Evolutionary conservation across 1,140 invertebrate species (phyloP), one percentile per base, ranked within the genome.

Genomic region (Lepidurus arcticus): DNA sequence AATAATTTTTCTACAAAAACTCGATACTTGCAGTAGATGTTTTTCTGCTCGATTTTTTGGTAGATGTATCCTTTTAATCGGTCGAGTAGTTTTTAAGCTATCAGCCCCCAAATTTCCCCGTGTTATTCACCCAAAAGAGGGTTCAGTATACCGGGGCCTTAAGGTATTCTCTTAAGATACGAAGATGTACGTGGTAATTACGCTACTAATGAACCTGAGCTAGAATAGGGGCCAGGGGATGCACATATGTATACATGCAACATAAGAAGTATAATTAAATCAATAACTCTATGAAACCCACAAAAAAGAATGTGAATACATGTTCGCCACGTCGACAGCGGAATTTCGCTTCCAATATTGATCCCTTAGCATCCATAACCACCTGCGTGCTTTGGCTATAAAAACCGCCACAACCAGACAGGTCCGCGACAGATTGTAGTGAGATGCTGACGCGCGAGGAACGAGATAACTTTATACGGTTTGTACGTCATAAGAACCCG

Each of bases 281-380:
- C 53, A 65, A 65, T 65, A 65, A 65, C 21, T 65, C 21, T 16
- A 16, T 65, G 21, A 65, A 65, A 8, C 16, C 53, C 53, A 16
- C 6, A 16, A 16, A 13, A 10, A 65, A 1, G 7, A 11, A 11
- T 21, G n/a, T 65, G 13, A 4, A 65, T 7, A 21, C 5, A 21
- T 7, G 21, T 16, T 65, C 21, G 16, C 21, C 13, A 10, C 45
- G 10, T 16, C 16, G 13, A 16, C 9, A 65, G 21, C 16, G 9
- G 8, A 65, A 16, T 65, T 16, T 65, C 53, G 21, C 21, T 16
- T 65, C 21, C 13, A 65, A 65, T 65, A 65, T 65, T 65, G 53
- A 65, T 65, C 53, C 53, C 16, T 65, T 65, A 65, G 53, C 16
- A 65, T 65, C 53, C 53, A 65, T 65, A 65, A 65, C 53, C 53